Evolutionary conservation across 1,140 invertebrate species (phyloP).

Genomic region (Pteromalus puparum): DNA sequence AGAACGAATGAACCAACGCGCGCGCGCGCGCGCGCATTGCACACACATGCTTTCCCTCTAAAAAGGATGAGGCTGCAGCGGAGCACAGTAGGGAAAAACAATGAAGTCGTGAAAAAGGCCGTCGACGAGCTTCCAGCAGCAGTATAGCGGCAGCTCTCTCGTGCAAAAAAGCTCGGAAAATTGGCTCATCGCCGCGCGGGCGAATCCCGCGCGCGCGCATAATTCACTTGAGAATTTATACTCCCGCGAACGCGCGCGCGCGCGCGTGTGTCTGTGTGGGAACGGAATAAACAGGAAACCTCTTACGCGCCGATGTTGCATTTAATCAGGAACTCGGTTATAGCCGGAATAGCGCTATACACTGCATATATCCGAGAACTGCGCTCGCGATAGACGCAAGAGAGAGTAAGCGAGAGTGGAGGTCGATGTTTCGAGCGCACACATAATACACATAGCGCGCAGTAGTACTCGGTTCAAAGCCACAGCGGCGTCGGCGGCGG

Average conservation of each 20-base stretch:
- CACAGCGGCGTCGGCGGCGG: neutral
- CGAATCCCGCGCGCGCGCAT: neutral
- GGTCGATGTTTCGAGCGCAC: neutral
- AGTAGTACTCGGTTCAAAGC: conserved; percentile 20
- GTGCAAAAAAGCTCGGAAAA: neutral
- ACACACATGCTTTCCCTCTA: neutral
- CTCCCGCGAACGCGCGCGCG: neutral
- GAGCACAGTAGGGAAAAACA: neutral
- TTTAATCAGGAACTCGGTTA: conserved; percentile 47
- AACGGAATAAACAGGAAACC: conserved; percentile 44
- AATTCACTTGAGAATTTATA: conserved; percentile 41
- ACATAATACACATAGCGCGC: conserved; percentile 21
- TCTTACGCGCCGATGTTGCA: conserved; percentile 45
- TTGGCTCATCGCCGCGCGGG: neutral
- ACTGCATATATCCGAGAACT: neutral
- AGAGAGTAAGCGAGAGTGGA: neutral
- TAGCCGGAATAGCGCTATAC: conserved; percentile 25
- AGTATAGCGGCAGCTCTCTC: too few species aligned
- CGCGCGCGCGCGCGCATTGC: too few species aligned
- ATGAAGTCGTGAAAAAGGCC: neutral
- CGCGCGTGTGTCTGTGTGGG: neutral
- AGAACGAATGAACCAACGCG: neutral
- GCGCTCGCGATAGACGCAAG: neutral
- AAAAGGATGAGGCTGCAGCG: neutral
- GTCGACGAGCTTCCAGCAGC: neutral